Base-by-base conservation (phyloP, 2,113 vertebrate genomes). In the Sakesphorus luctuosus region DNA sequence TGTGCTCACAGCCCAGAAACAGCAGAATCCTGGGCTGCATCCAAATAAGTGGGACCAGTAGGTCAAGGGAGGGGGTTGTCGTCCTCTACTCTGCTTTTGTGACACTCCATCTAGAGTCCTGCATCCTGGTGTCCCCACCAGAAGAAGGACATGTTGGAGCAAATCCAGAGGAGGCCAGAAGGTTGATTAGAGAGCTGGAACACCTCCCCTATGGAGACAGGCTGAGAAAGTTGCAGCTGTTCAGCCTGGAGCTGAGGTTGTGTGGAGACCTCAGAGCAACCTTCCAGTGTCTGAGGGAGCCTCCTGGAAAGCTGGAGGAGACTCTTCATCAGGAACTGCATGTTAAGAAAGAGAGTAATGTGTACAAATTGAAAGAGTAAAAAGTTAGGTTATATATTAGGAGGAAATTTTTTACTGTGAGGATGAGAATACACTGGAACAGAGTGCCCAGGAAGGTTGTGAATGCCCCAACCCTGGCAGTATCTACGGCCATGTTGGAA, bases 1-100 rank as follows among this genome's bases (percentile, higher is more conserved):
- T 28, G 3, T 1, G 0, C 33, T 53, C 0, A 0, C 23, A 53
- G 55, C 47, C 5, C 26, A 55, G 47, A 77, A 61, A 52, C 44
- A 52, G 44, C 31, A 53, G 31, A 62, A 53, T 53, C 44, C 40
- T 40, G 47, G 40, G 23, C 28, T 62, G 35, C 24, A 40, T 63
- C n/a, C 23, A 47, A 46, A 38, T 55, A 11, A 55, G 9, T 12
- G 6, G 23, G 61, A n/a, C 38, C 18, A 78, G n/a, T 18, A 46
- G 8, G 28, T 8, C 33, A 17, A 75, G 36, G 17, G 38, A 61
- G 10, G 13, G 3, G 4, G n/a, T 40, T 68, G n/a, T 52, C 12
- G 38, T 36, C 10, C 24, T 68, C 47, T 29, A 20, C 47, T 50
- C 19, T 61, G 13, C 33, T 40, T 38, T 52, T n/a, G 28, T 52